Evolutionary conservation across 2,888 invertebrate genomes (phyloP).

Genomic region (Hirtodrosophila trivittata): DNA sequence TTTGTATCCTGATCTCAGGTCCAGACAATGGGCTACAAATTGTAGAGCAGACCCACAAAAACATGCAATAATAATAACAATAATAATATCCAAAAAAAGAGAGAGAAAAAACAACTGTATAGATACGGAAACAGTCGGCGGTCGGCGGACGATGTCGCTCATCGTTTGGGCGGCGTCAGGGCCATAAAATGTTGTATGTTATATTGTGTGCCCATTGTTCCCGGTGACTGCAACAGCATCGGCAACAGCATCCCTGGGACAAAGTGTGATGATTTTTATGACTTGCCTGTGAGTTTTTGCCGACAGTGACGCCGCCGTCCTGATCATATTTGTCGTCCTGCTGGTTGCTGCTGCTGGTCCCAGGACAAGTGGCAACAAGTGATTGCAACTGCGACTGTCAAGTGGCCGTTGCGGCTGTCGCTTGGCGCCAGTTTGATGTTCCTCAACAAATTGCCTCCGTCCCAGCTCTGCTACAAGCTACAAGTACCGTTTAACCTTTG

Average conservation of each 20-base stretch:
- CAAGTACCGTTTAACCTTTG: constrained; percentile 71
- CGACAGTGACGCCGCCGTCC: constrained; percentile 62
- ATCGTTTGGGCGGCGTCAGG: constrained; percentile 21
- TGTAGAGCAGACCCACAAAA: constrained; percentile 63
- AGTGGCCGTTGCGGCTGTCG: constrained; percentile 64
- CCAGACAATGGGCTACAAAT: constrained; percentile 60
- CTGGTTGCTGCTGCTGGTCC: constrained; percentile 32
- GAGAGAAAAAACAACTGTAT: constrained; percentile 14
- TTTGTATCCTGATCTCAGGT: constrained; percentile 25
- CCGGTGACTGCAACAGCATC: constrained; percentile 18
- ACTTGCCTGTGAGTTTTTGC: constrained; percentile 71
- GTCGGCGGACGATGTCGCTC: constrained; percentile 46
- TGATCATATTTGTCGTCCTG: constrained; percentile 45
- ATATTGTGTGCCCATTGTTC: constrained; percentile 58
- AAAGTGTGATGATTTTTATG: constrained; percentile 79
- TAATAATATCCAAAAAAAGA: constrained; percentile 49
- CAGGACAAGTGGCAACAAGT: constrained; percentile 63
- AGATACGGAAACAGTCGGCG: constrained; percentile 64
- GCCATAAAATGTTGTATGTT: constrained; percentile 65
- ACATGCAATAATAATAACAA: constrained; percentile 76
- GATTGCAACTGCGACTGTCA: constrained; percentile 43
- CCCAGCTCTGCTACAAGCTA: constrained; percentile 13
- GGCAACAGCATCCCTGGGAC: constrained; percentile 49
- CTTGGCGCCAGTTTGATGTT: constrained; percentile 70
- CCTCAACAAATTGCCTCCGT: constrained; percentile 50